Conservation (phyloP, 2,797 vertebrate species). For the Nasua narica region DNA sequence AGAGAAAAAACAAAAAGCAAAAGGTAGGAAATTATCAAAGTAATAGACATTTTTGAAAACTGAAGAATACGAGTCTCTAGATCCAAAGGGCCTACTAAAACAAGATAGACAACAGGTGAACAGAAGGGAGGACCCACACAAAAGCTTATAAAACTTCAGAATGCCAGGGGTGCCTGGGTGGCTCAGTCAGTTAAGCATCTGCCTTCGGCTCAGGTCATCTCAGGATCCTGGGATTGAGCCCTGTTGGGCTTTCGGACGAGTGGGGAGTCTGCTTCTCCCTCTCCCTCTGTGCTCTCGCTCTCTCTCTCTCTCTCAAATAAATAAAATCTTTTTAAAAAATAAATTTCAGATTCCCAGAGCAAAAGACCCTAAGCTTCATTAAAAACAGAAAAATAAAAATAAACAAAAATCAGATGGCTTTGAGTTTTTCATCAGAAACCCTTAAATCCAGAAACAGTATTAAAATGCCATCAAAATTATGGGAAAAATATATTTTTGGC, state of each 20-base stretch:
- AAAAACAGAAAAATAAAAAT: not conserved
- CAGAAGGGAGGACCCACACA: not conserved
- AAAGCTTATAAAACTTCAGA: constrained; percentile 18
- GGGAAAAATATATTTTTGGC: not conserved
- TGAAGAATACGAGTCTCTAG: not conserved
- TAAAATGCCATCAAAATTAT: not conserved
- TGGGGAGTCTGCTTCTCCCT: not conserved
- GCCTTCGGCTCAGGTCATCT: not conserved
- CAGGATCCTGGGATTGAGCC: not conserved
- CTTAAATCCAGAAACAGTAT: not conserved
- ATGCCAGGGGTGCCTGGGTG: not conserved
- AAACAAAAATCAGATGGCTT: not conserved
- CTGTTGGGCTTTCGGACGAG: not conserved
- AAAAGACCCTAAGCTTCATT: not conserved
- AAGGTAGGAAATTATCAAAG: not conserved
- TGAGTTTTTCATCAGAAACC: not conserved
- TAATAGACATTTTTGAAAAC: not conserved
- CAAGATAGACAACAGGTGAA: not conserved
- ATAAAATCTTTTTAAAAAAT: not conserved
- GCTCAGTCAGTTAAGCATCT: not conserved
- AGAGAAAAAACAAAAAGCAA: not conserved
- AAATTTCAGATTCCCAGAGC: constrained; percentile 3
- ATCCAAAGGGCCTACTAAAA: not conserved
- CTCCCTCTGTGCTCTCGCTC: not conserved
- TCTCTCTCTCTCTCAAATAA: not conserved